These are phyloP conservation scores for Catharus minimus DNA, from an alignment of 2,113 vertebrate genomes.

Conservation along the genomic window DNA sequence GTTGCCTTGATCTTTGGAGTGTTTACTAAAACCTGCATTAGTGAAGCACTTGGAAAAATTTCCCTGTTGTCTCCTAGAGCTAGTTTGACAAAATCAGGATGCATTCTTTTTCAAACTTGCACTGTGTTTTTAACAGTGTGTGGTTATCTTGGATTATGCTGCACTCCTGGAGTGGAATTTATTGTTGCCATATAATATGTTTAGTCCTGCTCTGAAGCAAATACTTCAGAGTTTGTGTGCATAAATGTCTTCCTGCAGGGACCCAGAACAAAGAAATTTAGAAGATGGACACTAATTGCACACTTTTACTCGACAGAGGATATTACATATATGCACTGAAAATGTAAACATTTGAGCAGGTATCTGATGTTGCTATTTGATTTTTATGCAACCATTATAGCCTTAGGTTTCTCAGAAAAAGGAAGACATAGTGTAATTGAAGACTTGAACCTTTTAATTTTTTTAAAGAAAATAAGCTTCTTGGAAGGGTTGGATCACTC, in stretches of 20 bases:
- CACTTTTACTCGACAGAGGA: neutral
- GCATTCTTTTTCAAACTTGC: neutral
- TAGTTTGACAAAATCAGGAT: neutral
- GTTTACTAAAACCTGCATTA: neutral
- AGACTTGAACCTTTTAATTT: neutral
- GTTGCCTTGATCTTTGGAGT: neutral
- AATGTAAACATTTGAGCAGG: neutral
- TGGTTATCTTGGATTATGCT: neutral
- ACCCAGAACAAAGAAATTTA: neutral
- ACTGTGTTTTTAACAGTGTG: rapidly evolving
- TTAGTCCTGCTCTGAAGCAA: neutral
- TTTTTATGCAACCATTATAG: neutral
- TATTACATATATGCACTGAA: neutral
- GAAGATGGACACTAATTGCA: neutral
- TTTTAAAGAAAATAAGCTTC: neutral
- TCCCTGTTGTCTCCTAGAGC: neutral
- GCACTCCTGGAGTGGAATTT: neutral
- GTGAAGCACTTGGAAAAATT: neutral
- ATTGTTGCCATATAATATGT: neutral
- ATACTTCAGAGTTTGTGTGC: neutral
- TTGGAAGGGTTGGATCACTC: neutral
- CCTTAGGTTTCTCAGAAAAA: neutral
- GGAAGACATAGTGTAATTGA: neutral
- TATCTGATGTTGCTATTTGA: neutral
- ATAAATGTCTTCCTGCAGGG: neutral